Evolutionary conservation across 2,113 vertebrate species (phyloP), one percentile per base, ranked within the genome.

Genomic region (Donacobius atricapilla): DNA sequence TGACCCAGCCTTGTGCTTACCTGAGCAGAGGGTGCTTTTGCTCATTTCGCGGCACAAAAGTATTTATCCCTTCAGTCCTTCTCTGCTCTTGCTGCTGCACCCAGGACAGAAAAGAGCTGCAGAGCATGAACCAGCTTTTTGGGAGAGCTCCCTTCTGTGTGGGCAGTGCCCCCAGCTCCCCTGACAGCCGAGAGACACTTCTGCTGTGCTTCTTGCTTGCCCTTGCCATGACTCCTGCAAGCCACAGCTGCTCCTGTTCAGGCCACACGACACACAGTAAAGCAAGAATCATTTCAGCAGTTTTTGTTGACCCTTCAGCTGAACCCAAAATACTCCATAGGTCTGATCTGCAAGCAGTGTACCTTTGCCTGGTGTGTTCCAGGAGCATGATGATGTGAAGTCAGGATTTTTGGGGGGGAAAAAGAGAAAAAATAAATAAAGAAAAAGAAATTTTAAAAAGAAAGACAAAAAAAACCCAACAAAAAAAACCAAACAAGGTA

Each of bases 371-470:
- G 39, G 42, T 14, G 35, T 51, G 35, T 56, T 13, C 48, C 13
- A 83, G 53, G 53, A 84, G 11, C 9, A 15, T 2, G 5, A 20
- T 12, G 21, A 44, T 60, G 30, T 44, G 24, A 82, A 45, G 13
- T 27, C 48, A 30, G 27, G 30, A 42, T 86, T 57, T 15, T 11
- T 2, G 6, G 2, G 17, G 8, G 3, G 1, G 7, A 6, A 4
- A 14, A n/a, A 18, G 1, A 15, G 6, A 5, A 1, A 9, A 6
- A 15, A 9, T 11, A 21, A 40, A 15, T 0, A 28, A 27, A 33
- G 1, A 21, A 27, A 30, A 15, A n/a, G 22, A 9, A 0, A n/a
- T n/a, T n/a, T 33, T 20, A 16, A n/a, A 13, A 24, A 33, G 5
- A 28, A 22, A 19, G 1, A 13, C 23, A 19, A 22, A 40, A 27